Conservation (phyloP, 2,797 vertebrate genomes). For the Leptodactylus fallax region DNA sequence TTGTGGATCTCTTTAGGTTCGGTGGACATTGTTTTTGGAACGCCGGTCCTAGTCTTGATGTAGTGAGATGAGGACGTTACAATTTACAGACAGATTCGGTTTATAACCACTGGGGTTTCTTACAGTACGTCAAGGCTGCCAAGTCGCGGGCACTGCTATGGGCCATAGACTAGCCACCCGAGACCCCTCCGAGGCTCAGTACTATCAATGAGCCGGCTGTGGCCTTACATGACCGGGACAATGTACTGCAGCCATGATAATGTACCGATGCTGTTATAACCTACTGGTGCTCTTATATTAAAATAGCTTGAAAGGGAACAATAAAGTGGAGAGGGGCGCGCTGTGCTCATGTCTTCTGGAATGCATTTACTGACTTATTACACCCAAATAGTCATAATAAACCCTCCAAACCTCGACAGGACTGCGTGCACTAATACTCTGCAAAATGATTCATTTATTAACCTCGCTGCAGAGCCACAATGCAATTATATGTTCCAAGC, state of each 20-base stretch:
- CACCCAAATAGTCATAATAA: slow-evolving; percentile 1
- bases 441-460: background rate
- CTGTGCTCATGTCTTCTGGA: background rate
- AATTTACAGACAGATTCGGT: too few species aligned
- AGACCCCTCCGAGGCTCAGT: background rate
- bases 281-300: background rate
- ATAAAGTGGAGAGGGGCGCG: background rate
- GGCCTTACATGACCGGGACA: background rate
- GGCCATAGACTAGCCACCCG: background rate
- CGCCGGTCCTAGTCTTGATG: too few species aligned
- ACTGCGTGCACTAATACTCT: background rate
- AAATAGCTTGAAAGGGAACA: background rate
- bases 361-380: background rate
- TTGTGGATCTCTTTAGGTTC: too few species aligned
- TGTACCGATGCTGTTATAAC: background rate
- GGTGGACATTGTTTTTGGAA: too few species aligned
- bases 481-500: background rate
- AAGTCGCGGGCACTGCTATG: too few species aligned
- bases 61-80: too few species aligned
- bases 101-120: too few species aligned
- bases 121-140: too few species aligned
- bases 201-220: background rate
- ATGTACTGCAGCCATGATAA: background rate
- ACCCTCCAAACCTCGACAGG: background rate
- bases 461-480: background rate